Percentiles rank a stretch among this genome's conserved stretches.
phyloP scores from a whole-genome alignment of 2,797 vertebrate genomes.

The Urophycis tenuis region DNA sequence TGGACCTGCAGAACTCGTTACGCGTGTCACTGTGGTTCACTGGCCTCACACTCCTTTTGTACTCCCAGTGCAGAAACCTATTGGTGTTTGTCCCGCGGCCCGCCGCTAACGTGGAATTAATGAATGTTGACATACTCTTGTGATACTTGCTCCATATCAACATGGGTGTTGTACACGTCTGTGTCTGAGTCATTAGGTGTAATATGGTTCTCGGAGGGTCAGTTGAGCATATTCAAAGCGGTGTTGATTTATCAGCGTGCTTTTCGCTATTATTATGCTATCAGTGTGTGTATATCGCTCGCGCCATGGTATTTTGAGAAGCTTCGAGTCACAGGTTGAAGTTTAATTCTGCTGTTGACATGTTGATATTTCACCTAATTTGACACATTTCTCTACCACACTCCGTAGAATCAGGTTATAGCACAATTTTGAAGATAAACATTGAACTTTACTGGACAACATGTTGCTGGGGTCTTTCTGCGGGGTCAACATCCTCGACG shows the following conservation, averaged over 20 bases:
- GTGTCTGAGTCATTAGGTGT: background rate
- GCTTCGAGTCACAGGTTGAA: background rate
- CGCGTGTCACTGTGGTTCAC: constrained; percentile 45
- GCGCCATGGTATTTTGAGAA: background rate
- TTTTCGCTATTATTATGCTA: background rate
- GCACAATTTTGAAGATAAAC: background rate
- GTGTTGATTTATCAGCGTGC: background rate
- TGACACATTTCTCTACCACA: background rate
- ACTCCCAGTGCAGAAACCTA: constrained; percentile 17
- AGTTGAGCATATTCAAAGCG: background rate
- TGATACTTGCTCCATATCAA: background rate
- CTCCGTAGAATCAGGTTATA: background rate
- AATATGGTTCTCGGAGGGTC: background rate
- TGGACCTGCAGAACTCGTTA: constrained; percentile 65
- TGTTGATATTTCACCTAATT: background rate
- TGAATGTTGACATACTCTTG: background rate
- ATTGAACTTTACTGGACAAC: background rate
- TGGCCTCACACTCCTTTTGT: constrained; percentile 30
- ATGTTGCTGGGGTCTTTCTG: background rate
- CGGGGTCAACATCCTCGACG: background rate
- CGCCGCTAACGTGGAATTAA: background rate
- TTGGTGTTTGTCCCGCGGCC: constrained; percentile 23
- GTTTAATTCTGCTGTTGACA: too few species aligned
- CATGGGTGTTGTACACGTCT: background rate
- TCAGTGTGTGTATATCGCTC: background rate